A percentile compares a stretch with the other conserved stretches of the same genome.
These are phyloP conservation scores for Stylophora pistillata DNA, from an alignment of 64 coral and sea anemone genomes.

Conservation along the genomic window DNA sequence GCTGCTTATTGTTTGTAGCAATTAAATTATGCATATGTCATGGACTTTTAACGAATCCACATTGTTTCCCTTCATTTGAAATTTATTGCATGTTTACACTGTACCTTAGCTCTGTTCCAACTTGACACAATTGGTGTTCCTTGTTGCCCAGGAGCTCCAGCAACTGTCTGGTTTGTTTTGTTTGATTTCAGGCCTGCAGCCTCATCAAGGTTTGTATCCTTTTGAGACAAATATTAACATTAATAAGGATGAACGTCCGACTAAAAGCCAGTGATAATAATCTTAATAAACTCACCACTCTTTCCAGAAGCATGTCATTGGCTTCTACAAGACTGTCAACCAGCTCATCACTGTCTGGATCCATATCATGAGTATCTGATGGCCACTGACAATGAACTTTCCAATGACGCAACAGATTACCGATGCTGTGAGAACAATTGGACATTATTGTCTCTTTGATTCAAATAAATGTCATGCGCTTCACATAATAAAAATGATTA, in stretches of 20 bases:
- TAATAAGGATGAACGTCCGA: background rate
- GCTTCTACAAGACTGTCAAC: constrained; percentile 91
- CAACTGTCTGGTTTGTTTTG: constrained; percentile 65
- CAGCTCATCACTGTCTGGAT: constrained; percentile 79
- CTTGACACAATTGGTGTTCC: constrained; percentile 89
- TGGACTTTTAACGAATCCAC: too few species aligned
- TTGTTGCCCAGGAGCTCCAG: constrained; percentile 63
- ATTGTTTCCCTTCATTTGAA: too few species aligned
- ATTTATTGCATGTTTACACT: background rate
- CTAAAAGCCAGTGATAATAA: background rate
- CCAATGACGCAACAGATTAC: constrained; percentile 71
- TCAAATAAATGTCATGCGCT: background rate
- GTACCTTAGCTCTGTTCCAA: constrained; percentile 82
- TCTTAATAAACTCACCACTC: constrained; percentile 65
- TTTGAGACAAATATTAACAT: background rate
- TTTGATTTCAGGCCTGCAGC: constrained; percentile 84
- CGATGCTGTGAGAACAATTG: constrained; percentile 33
- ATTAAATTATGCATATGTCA: too few species aligned
- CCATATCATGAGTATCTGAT: constrained; percentile 23
- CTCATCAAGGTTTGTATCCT: constrained; percentile 94
- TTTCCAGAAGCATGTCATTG: constrained; percentile 89
- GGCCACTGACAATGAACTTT: constrained; percentile 83
- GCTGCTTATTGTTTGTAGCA: too few species aligned
- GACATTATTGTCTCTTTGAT: background rate
- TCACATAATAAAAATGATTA: background rate